phyloP scores from a whole-genome alignment of 2,888 invertebrate species.

The Teleiodes luculella region DNA sequence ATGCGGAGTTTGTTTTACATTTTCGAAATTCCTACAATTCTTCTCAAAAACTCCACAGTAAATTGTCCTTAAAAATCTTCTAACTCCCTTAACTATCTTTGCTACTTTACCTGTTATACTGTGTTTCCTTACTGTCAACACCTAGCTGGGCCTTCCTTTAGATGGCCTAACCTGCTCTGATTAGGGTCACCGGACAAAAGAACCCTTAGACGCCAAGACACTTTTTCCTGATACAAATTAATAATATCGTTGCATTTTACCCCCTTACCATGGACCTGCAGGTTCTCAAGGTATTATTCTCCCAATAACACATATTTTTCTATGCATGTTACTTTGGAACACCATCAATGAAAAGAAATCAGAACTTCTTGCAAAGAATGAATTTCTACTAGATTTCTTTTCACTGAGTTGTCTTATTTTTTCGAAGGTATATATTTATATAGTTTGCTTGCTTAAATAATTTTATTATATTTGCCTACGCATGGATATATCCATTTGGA shows the following conservation, averaged over 20 bases:
- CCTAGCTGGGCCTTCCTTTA: constrained; percentile 54
- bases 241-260: constrained; percentile 74
- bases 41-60: constrained; percentile 34
- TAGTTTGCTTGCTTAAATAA: constrained; percentile 50
- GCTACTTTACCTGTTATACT: constrained; percentile 62
- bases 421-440: constrained; percentile 21
- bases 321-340: constrained; percentile 58
- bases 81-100: constrained; percentile 48
- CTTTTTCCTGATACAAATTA: constrained; percentile 70
- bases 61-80: constrained; percentile 44
- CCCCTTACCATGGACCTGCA: constrained; percentile 75
- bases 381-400: background rate
- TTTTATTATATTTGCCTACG: constrained; percentile 38
- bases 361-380: background rate
- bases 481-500: constrained; percentile 49
- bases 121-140: constrained; percentile 58
- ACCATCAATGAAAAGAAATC: constrained; percentile 38
- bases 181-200: constrained; percentile 61
- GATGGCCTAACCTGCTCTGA: constrained; percentile 46
- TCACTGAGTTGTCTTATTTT: background rate
- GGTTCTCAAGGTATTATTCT: constrained; percentile 80
- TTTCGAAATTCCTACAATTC: no score
- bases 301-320: constrained; percentile 72
- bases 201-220: constrained; percentile 47
- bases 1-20: constrained; percentile 34